Evolutionary conservation across 2,888 invertebrate genomes (phyloP).

Genomic region (Zelleria hepariella): DNA sequence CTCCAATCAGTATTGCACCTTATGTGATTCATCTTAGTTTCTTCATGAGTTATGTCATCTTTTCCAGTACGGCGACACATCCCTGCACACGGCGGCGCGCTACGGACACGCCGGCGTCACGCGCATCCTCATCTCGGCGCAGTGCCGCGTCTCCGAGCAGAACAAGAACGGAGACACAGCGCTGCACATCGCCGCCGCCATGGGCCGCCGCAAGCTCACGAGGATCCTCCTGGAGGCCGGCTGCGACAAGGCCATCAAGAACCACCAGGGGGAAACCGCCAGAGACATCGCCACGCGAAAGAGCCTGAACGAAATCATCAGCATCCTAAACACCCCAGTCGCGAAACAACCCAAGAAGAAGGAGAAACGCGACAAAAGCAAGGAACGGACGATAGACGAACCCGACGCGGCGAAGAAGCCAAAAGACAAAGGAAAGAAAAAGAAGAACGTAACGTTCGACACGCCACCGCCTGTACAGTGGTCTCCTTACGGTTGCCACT

Average conservation of each 20-base stretch:
- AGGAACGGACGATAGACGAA: constrained; percentile 69
- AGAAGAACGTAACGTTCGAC: constrained; percentile 72
- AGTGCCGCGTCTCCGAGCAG: constrained; percentile 87
- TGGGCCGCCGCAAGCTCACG: constrained; percentile 93
- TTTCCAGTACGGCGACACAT: constrained; percentile 92
- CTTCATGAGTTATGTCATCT: neutral
- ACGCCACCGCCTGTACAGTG: constrained; percentile 72
- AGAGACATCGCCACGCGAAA: constrained; percentile 91
- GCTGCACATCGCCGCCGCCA: constrained; percentile 93
- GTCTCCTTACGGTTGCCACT: constrained; percentile 94
- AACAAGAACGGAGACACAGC: constrained; percentile 98
- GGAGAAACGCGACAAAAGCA: constrained; percentile 57
- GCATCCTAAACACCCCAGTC: constrained; percentile 76
- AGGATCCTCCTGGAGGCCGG: constrained; percentile 91
- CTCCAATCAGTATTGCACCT: no score
- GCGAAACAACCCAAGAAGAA: constrained; percentile 59
- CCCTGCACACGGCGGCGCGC: constrained; percentile 93
- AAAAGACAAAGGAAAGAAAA: constrained; percentile 60
- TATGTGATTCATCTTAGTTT: no score
- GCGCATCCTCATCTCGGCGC: constrained; percentile 91
- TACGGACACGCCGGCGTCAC: constrained; percentile 98
- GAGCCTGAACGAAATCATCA: constrained; percentile 86
- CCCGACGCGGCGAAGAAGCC: constrained; percentile 55
- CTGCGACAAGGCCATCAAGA: constrained; percentile 76
- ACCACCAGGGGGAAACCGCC: constrained; percentile 92